Conservation (phyloP, 1,140 invertebrate species). For the Prorops nasuta region DNA sequence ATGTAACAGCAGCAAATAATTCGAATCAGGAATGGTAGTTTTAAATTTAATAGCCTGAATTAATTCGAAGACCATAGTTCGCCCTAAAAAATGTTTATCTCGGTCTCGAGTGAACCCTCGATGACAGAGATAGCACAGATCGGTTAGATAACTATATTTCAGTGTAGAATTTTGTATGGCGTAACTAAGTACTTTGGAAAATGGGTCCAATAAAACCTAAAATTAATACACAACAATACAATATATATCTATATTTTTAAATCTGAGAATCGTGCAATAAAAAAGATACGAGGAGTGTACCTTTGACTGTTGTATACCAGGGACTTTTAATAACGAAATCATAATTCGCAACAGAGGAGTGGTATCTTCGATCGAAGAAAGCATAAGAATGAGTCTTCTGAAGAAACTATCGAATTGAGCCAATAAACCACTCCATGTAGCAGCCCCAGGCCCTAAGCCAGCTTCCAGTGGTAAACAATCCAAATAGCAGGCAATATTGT, state of each 20-base stretch:
- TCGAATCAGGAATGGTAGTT: slow-evolving; percentile 87
- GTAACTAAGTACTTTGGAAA: slow-evolving; percentile 90
- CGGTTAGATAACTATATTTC: slow-evolving; percentile 80
- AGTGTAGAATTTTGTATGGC: slow-evolving; percentile 86
- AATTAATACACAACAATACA: background rate
- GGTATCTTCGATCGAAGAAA: slow-evolving; percentile 73
- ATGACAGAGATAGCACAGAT: slow-evolving; percentile 87
- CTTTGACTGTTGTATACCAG: slow-evolving; percentile 77
- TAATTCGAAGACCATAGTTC: slow-evolving; percentile 90
- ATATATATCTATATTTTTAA: background rate
- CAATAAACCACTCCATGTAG: slow-evolving; percentile 78
- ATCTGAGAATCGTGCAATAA: background rate
- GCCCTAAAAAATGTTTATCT: slow-evolving; percentile 87
- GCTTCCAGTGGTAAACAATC: slow-evolving; percentile 88
- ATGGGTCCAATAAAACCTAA: slow-evolving; percentile 86
- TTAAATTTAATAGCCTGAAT: slow-evolving; percentile 96
- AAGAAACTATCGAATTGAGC: slow-evolving; percentile 82
- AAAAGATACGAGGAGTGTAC: slow-evolving; percentile 52
- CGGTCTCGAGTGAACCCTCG: slow-evolving; percentile 85
- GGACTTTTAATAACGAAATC: slow-evolving; percentile 80
- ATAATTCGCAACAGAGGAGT: slow-evolving; percentile 82
- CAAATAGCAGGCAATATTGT: slow-evolving; percentile 90
- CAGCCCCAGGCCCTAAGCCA: slow-evolving; percentile 64
- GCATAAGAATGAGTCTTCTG: slow-evolving; percentile 72
- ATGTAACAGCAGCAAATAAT: slow-evolving; percentile 88